Conservation (phyloP, 2,797 vertebrate genomes). For the Lemur catta region DNA sequence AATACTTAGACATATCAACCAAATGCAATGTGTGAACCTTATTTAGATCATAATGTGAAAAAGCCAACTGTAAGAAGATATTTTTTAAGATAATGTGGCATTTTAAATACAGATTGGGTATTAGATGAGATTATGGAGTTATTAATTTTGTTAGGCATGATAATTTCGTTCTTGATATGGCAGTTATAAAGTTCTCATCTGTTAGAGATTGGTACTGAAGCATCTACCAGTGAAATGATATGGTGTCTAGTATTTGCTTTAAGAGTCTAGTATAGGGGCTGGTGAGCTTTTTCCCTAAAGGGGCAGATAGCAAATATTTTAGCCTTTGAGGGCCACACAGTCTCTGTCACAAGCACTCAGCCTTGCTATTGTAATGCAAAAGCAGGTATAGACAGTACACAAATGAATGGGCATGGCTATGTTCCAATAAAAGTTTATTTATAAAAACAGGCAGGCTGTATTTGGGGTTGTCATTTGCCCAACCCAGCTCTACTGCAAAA, state of each 20-base stretch:
- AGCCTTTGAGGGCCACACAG: not conserved
- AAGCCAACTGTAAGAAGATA: not conserved
- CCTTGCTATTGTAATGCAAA: not conserved
- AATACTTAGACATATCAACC: not conserved
- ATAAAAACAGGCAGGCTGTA: not conserved
- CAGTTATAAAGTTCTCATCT: not conserved
- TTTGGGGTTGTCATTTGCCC: not conserved
- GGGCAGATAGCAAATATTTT: not conserved
- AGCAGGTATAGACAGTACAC: not conserved
- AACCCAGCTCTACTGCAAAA: not conserved
- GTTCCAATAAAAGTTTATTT: conserved; percentile 20
- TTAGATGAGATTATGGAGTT: not conserved
- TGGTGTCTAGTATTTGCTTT: not conserved
- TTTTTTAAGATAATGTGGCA: not conserved
- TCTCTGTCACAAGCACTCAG: not conserved
- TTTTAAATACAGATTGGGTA: not conserved
- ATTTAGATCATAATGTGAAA: not conserved
- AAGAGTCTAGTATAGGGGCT: not conserved
- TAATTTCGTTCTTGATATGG: not conserved
- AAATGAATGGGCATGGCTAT: not conserved
- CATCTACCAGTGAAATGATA: not conserved
- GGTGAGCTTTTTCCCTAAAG: not conserved
- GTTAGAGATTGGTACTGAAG: not conserved
- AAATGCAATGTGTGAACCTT: not conserved
- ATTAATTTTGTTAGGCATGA: not conserved